phyloP scores from a whole-genome alignment of 2,113 vertebrate genomes.

The Pao palembangensis region DNA sequence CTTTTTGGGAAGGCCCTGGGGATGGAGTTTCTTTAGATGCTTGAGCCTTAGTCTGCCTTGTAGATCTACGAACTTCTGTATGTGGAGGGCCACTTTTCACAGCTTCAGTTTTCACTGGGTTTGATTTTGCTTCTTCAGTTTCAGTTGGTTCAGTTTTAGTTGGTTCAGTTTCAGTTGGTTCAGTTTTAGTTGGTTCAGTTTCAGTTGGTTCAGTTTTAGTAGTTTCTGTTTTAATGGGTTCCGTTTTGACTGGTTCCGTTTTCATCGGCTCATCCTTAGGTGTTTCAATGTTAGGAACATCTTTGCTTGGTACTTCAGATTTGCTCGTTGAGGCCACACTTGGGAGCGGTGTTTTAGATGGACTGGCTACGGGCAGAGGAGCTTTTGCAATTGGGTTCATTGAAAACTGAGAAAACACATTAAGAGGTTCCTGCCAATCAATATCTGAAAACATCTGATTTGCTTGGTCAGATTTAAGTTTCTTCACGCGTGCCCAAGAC shows the following conservation, averaged over 20 bases:
- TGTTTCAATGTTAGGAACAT: conserved; percentile 19
- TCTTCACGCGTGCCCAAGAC: conserved; percentile 96
- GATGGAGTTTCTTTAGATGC: conserved; percentile 30
- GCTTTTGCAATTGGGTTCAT: conserved; percentile 10
- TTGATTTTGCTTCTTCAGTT: conserved; percentile 30
- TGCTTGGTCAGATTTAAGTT: conserved; percentile 75
- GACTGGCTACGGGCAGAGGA: conserved; percentile 26
- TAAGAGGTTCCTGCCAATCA: conserved; percentile 41
- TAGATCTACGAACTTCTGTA: conserved; percentile 39
- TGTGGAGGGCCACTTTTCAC: conserved; percentile 10
- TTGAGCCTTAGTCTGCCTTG: conserved; percentile 53
- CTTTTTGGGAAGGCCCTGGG: conserved; percentile 45
- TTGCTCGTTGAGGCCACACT: conserved; percentile 32
- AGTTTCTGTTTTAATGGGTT: conserved; percentile 1
- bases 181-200: conserved; percentile 19
- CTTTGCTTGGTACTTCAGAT: conserved; percentile 21
- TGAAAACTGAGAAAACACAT: conserved; percentile 26
- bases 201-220: conserved; percentile 19
- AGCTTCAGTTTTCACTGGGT: conserved; percentile 13
- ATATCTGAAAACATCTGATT: conserved; percentile 66
- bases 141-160: conserved; percentile 16
- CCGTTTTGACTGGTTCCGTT: conserved; percentile 18
- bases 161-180: background rate
- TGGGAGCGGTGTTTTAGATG: conserved; percentile 27
- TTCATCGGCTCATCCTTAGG: conserved; percentile 22